Percentiles rank a stretch among this genome's conserved stretches.
Conservation (phyloP, 2,113 vertebrate genomes). For the Esox niger region DNA sequence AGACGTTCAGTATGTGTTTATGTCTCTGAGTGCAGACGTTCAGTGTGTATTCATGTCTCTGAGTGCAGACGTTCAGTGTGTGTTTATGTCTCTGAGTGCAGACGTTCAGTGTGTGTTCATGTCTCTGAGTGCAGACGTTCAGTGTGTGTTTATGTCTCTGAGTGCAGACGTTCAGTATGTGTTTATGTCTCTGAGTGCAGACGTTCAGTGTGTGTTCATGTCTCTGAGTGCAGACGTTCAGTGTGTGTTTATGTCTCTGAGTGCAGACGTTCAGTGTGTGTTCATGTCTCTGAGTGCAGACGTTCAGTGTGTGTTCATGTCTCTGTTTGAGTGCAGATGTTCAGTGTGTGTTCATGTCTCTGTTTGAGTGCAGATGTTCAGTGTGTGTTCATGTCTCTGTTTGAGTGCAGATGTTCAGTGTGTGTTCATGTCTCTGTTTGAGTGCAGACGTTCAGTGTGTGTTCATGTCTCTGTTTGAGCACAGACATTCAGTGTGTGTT, state of each 20-base stretch:
- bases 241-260: background rate
- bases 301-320: background rate
- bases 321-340: background rate
- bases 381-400: background rate
- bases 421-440: background rate
- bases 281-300: background rate
- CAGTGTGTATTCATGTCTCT: background rate
- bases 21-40: background rate
- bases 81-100: background rate
- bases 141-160: background rate
- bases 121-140: background rate
- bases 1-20: background rate
- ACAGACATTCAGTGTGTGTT: background rate
- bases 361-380: background rate
- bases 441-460: constrained; percentile 1
- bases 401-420: background rate
- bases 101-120: background rate
- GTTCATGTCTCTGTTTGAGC: background rate
- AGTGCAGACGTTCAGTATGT: background rate
- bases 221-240: background rate
- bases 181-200: background rate
- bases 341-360: background rate
- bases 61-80: background rate
- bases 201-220: background rate
- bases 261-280: background rate